Conservation (phyloP, 2,888 invertebrate genomes). For the Linnaemya tessellans region DNA sequence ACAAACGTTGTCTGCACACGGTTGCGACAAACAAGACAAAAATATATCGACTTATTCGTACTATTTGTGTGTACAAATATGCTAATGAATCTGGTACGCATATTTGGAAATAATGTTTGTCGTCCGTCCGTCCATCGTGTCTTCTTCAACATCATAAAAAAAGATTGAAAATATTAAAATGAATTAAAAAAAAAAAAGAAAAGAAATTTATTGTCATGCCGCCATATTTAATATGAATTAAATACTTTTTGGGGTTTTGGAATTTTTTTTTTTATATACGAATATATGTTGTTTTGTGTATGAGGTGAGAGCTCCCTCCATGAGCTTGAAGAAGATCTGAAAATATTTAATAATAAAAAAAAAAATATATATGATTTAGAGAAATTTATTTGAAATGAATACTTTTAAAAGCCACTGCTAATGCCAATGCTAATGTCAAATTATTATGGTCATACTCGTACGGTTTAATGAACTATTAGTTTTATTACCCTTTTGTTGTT, state of each 20-base stretch:
- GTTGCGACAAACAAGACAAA: slow-evolving; percentile 36
- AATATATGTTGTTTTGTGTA: not conserved
- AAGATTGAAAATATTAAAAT: slow-evolving; percentile 57
- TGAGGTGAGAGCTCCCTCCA: slow-evolving; percentile 66
- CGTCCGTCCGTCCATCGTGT: slow-evolving; percentile 44
- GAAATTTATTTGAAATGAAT: slow-evolving; percentile 64
- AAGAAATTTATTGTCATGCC: slow-evolving; percentile 70
- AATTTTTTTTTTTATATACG: slow-evolving; percentile 5
- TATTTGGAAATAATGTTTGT: slow-evolving; percentile 69
- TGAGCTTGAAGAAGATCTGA: slow-evolving; percentile 54
- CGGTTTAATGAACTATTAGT: slow-evolving; percentile 52
- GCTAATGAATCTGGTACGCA: slow-evolving; percentile 69
- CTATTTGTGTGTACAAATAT: slow-evolving; percentile 42
- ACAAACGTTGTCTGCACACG: slow-evolving; percentile 45
- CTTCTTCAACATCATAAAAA: slow-evolving; percentile 58
- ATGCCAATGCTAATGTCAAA: slow-evolving; percentile 47
- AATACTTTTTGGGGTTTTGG: slow-evolving; percentile 39
- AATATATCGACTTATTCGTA: slow-evolving; percentile 3
- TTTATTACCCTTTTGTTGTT: slow-evolving; percentile 29
- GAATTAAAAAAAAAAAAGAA: slow-evolving; percentile 38
- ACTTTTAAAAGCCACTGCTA: slow-evolving; percentile 22
- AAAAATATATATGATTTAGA: slow-evolving; percentile 67
- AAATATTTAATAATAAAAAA: slow-evolving; percentile 48
- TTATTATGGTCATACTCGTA: slow-evolving; percentile 56
- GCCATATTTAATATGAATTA: slow-evolving; percentile 67